Conservation (phyloP, 2,113 vertebrate species). For the Triplophysa siluroides region DNA sequence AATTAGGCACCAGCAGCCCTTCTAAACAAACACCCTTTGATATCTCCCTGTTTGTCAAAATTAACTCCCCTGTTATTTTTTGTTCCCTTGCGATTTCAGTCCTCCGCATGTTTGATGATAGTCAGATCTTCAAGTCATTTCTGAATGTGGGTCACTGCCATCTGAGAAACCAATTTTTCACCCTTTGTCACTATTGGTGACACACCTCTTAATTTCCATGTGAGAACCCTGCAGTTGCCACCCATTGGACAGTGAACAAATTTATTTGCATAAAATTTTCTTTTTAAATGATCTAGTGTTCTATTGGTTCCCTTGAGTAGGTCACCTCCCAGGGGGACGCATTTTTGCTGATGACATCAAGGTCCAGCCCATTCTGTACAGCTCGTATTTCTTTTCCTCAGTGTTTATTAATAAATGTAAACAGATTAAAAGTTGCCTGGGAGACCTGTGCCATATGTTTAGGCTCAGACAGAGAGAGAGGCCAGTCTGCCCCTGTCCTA, state of each 20-base stretch:
- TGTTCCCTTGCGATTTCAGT: constrained; percentile 8
- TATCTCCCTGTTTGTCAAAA: background rate
- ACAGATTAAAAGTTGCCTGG: constrained; percentile 71
- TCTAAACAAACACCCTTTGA: constrained; percentile 44
- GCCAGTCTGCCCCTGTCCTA: constrained; percentile 48
- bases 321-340: constrained; percentile 21
- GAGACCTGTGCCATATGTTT: constrained; percentile 66
- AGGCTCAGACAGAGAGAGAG: constrained; percentile 56
- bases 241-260: constrained; percentile 16
- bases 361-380: constrained; percentile 38
- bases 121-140: constrained; percentile 20
- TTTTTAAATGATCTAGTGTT: background rate
- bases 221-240: background rate
- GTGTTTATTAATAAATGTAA: constrained; percentile 78
- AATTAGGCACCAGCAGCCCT: constrained; percentile 54
- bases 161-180: constrained; percentile 26
- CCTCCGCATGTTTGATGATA: background rate
- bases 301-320: constrained; percentile 27
- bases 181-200: constrained; percentile 19
- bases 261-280: constrained; percentile 28
- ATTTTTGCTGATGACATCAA: constrained; percentile 21
- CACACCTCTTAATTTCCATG: constrained; percentile 7
- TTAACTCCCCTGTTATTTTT: background rate
- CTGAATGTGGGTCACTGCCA: constrained; percentile 34
- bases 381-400: constrained; percentile 58